Conservation (phyloP, 1,140 invertebrate species). For the Apocrypta bakeri region DNA sequence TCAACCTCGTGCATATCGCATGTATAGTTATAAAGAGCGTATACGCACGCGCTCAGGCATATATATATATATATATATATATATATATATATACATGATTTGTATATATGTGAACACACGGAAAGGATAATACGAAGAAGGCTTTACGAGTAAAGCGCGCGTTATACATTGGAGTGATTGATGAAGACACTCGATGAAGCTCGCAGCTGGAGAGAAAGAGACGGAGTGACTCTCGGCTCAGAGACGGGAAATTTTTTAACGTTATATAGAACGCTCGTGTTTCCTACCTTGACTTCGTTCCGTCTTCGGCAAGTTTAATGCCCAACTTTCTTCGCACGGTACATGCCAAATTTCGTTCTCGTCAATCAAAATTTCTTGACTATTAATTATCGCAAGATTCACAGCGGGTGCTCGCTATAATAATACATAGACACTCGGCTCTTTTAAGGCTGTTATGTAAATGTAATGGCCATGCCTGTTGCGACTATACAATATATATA, state of each 20-base stretch:
- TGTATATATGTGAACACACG: not conserved
- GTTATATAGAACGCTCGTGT: not conserved
- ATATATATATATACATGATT: too few species aligned
- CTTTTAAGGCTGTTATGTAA: conserved; percentile 18
- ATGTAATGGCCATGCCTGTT: conserved; percentile 6
- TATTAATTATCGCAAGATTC: conserved; percentile 36
- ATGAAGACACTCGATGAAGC: conserved; percentile 70
- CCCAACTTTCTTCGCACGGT: conserved; percentile 1
- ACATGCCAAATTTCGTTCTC: conserved; percentile 31
- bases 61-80: not conserved
- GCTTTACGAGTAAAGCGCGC: conserved; percentile 31
- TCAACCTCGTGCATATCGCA: conserved; percentile 14
- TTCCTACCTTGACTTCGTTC: conserved; percentile 7
- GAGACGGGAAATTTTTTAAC: conserved; percentile 27
- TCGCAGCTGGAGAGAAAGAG: conserved; percentile 65
- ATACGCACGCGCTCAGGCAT: conserved; percentile 2
- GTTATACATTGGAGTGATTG: conserved; percentile 72
- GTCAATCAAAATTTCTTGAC: conserved; percentile 39
- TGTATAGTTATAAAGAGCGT: conserved; percentile 1
- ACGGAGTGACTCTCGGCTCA: not conserved
- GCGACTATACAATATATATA: not conserved
- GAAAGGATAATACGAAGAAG: conserved; percentile 41
- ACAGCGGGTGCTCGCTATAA: not conserved
- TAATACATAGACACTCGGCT: not conserved
- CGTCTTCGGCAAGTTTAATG: not conserved